Conservation (phyloP, 2,888 invertebrate genomes). For the Baccha elongata region DNA sequence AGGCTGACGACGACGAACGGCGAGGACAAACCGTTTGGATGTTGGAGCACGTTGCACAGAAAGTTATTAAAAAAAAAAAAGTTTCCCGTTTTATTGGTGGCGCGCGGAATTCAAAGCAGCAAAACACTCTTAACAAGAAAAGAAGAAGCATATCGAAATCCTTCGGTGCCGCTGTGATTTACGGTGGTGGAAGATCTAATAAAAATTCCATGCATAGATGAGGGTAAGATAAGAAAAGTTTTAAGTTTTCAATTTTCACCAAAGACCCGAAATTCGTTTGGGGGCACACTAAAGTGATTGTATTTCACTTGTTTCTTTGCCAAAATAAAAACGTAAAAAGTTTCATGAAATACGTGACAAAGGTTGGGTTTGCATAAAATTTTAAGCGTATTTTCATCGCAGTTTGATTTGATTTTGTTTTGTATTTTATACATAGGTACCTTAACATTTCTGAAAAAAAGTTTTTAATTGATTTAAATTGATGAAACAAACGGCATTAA, state of each 20-base stretch:
- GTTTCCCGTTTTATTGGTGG: constrained; percentile 63
- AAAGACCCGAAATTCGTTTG: constrained; percentile 52
- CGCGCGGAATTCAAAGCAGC: constrained; percentile 52
- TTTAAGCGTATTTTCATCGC: constrained; percentile 20
- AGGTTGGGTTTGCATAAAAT: constrained; percentile 59
- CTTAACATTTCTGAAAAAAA: too few relatives aligned
- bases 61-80: constrained; percentile 73
- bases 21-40: not conserved
- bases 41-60: constrained; percentile 52
- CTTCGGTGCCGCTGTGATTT: constrained; percentile 68
- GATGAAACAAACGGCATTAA: not conserved
- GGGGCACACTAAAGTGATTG: constrained; percentile 42
- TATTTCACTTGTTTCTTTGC: constrained; percentile 30
- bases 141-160: constrained; percentile 43
- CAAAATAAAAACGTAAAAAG: constrained; percentile 28
- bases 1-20: not conserved
- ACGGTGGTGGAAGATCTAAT: constrained; percentile 55
- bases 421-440: too few relatives aligned
- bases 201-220: constrained; percentile 70
- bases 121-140: constrained; percentile 8
- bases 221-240: constrained; percentile 71
- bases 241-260: constrained; percentile 70
- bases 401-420: constrained; percentile 31
- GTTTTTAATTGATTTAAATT: constrained; percentile 63
- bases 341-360: constrained; percentile 52